A percentile compares a stretch with the other conserved stretches of the same genome.
These are phyloP conservation scores for Lonchura striata DNA, from an alignment of 2,113 vertebrate genomes.

Conservation along the genomic window DNA sequence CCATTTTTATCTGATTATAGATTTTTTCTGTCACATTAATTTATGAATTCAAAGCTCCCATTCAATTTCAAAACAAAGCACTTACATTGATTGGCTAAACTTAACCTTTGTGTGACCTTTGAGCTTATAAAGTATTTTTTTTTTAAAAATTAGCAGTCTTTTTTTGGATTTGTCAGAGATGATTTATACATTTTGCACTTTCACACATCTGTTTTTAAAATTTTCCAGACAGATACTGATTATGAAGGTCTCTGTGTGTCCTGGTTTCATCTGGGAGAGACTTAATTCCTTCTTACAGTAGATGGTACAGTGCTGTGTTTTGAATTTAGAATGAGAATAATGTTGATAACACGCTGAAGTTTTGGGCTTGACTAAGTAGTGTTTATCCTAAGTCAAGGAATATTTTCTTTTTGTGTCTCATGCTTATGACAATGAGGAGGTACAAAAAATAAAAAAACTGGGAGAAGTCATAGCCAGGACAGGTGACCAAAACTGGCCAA, in stretches of 20 bases:
- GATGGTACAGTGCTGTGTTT: not conserved
- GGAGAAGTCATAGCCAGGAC: not conserved
- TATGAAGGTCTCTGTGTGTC: not conserved
- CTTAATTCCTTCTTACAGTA: not conserved
- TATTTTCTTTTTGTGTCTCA: not conserved
- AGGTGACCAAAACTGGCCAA: not conserved
- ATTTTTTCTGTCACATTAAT: not conserved
- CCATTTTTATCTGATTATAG: not conserved
- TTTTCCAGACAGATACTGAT: not conserved
- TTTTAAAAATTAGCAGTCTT: not conserved
- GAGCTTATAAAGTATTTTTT: not conserved
- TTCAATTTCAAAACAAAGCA: not conserved
- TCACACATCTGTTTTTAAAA: not conserved
- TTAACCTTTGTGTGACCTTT: not conserved
- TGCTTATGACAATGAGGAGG: not conserved
- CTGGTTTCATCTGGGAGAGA: not conserved
- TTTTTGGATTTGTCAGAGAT: not conserved
- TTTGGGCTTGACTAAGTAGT: not conserved
- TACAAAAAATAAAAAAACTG: not conserved
- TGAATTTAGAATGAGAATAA: not conserved
- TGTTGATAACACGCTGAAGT: accelerated
- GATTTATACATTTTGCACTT: not conserved
- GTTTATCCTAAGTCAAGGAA: not conserved
- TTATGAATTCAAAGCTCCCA: not conserved
- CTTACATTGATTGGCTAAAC: not conserved